Evolutionary conservation across 2,113 vertebrate species (phyloP), one percentile per base, ranked within the genome.

Genomic region (Ptilonorhynchus violaceus): DNA sequence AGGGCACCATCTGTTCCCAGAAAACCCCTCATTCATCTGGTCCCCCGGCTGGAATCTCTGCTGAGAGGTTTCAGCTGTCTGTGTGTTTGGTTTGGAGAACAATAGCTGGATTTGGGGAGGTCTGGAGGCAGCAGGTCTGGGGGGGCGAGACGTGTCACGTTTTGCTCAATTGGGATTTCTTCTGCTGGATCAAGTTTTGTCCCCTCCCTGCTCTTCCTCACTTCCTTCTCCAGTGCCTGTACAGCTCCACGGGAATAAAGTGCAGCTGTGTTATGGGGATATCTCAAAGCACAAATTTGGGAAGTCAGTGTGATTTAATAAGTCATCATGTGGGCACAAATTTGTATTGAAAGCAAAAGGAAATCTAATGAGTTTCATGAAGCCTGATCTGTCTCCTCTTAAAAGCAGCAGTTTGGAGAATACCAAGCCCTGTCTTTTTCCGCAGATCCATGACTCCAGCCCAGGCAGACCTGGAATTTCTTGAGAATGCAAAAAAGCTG

Each of bases 401-500:
- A 41, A 83, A 85, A 92, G 10, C 41, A n/a, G 1, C 37, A 41
- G 23, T 59, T 77, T 14, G 0, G 6, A 25, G 20, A 85, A 33
- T 35, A 23, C 12, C 8, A 27, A 58, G 1, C 27, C 46, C 27
- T 62, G 72, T 50, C 24, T 96, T 53, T 91, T 73, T 73, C 76
- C 60, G 33, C 97, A 99, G 99, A 91, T 98, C 99, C 30, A 99
- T 99, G 99, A 99, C 98, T 96, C 99, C 99, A 74, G 99, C 99
- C 52, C 99, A 99, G 93, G 99, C 99, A 89, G 99, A 99, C 94
- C 94, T 99, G 97, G 99, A 99, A 98, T 99, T 99, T 92, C 98
- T 99, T 93, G 99, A 99, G 97, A 99, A 99, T 90, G 99, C 99
- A 93, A 99, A 99, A 97, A 99, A 99, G 87, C 98, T 99, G 12